phyloP scores from a whole-genome alignment of 2,797 vertebrate genomes.

The Myripristis jacobus region DNA sequence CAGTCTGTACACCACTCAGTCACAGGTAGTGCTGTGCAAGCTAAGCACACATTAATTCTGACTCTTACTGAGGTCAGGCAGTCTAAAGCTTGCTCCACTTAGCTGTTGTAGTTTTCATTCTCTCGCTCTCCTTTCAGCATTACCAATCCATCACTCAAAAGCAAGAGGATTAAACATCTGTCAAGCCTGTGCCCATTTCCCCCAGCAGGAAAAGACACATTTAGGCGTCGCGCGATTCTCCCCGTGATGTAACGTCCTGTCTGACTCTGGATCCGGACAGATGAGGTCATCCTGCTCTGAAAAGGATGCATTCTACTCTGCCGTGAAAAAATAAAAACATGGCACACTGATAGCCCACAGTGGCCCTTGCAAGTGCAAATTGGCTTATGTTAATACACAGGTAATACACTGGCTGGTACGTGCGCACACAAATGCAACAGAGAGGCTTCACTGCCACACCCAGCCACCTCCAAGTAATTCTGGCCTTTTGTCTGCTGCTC shows the following conservation, averaged over 20 bases:
- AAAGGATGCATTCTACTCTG: constrained; percentile 36
- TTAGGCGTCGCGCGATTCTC: constrained; percentile 49
- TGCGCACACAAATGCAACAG: neutral
- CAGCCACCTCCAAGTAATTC: neutral
- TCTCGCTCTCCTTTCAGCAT: constrained; percentile 53
- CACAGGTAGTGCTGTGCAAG: constrained; percentile 44
- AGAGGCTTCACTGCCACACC: constrained; percentile 10
- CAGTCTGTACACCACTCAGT: constrained; percentile 25
- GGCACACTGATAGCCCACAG: neutral
- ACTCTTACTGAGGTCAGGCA: constrained; percentile 33
- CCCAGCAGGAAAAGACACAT: constrained; percentile 72
- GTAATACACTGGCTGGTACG: neutral
- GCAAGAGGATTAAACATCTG: constrained; percentile 81
- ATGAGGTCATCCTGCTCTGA: constrained; percentile 64
- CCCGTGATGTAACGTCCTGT: constrained; percentile 61
- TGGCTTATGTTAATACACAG: neutral
- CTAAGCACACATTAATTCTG: constrained; percentile 45
- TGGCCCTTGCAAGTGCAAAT: neutral
- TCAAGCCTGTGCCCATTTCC: constrained; percentile 66
- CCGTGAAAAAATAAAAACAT: constrained; percentile 34
- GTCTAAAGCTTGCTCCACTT: constrained; percentile 46
- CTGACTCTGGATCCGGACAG: constrained; percentile 50
- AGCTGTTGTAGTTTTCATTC: constrained; percentile 54
- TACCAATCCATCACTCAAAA: constrained; percentile 74
- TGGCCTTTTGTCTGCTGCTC: neutral